Base-by-base conservation (phyloP, 1,140 invertebrate genomes). In the Papilio machaon region DNA sequence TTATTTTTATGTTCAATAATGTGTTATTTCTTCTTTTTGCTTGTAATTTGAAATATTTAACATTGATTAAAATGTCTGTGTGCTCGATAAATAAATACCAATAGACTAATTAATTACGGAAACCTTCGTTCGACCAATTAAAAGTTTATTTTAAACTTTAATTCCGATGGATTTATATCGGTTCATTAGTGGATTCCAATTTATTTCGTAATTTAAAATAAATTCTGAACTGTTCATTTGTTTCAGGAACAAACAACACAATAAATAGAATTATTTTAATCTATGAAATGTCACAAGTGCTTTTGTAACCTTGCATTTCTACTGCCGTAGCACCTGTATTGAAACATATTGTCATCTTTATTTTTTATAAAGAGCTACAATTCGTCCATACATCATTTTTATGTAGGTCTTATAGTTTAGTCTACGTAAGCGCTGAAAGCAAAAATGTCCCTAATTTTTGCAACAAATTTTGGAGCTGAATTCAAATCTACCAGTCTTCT, bases 111-210 rank as follows among this genome's bases (percentile, higher is more conserved):
- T 64, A 64, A n/a, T 64, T 64, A 64, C 60, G 19, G 9, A 30
- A 64, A 30, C 8, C 60, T 23, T 64, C 9, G 2, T 30, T 64
- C 60, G 60, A 64, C 17, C 19, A 64, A 64, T 64, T 64, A 30
- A 64, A 64, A 23, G 19, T 64, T 64, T 17, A 58, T 58, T 64
- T 64, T 30, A 30, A 64, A 64, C 60, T 64, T 64, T 23, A 10
- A 11, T 30, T 30, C 19, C 13, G 60, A 64, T 64, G 60, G 17
- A 58, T 58, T 58, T 58, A 58, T n/a, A 54, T 54, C 13, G 54
- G 9, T 9, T 64, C 60, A 30, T 64, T 64, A 64, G 30, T 64
- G 60, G 60, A 64, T 64, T 64, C 60, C 23, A 64, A 64, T 64
- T 64, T 64, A 64, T 64, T 64, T 60, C 19, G 8, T 60, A 9